These are phyloP conservation scores for Rhagoletis pomonella DNA, from an alignment of 1,140 invertebrate genomes.

Conservation along the genomic window DNA sequence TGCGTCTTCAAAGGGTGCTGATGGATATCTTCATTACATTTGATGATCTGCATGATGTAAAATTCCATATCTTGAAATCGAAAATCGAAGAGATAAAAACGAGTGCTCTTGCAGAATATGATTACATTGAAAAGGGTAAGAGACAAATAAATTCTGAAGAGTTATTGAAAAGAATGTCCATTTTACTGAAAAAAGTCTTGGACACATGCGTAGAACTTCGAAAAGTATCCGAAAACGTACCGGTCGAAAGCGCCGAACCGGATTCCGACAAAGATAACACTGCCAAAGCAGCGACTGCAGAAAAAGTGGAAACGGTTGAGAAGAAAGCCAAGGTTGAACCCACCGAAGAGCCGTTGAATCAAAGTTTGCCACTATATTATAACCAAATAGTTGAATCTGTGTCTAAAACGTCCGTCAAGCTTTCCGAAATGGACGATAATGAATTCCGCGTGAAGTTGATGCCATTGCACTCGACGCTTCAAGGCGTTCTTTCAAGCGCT, in stretches of 20 bases:
- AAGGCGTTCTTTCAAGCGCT: neutral
- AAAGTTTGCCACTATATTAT: neutral
- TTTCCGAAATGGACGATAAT: neutral
- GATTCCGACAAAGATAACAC: too few relatives aligned
- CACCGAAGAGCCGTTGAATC: neutral
- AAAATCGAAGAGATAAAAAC: slow-evolving; percentile 40
- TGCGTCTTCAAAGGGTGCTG: slow-evolving; percentile 51
- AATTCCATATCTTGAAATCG: neutral
- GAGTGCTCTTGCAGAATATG: slow-evolving; percentile 13
- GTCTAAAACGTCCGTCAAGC: neutral
- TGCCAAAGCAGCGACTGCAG: too few relatives aligned
- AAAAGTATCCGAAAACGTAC: neutral
- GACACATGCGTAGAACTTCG: neutral
- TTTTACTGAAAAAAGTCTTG: neutral
- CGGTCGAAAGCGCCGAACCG: neutral
- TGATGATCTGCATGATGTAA: slow-evolving; percentile 44
- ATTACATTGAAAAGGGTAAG: slow-evolving; percentile 20
- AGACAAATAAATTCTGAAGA: neutral
- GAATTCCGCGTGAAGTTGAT: neutral
- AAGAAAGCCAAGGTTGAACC: neutral
- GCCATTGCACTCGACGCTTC: neutral
- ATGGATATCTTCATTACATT: slow-evolving; percentile 54
- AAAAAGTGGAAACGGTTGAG: neutral
- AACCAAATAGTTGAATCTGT: neutral
- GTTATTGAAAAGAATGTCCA: neutral